phyloP scores from a whole-genome alignment of 2,888 invertebrate genomes.

The Lysandra coridon region DNA sequence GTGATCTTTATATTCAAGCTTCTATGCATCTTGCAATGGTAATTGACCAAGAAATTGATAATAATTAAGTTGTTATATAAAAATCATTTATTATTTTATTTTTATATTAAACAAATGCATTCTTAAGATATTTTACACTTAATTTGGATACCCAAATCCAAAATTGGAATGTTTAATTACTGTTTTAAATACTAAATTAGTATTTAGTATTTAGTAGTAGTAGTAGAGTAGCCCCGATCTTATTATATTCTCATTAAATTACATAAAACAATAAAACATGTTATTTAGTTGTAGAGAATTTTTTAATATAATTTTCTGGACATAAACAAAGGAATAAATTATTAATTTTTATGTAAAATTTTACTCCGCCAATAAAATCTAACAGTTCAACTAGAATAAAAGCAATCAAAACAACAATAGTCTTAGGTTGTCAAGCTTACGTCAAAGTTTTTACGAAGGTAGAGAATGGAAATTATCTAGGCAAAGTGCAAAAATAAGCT shows the following conservation, averaged over 20 bases:
- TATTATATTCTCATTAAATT: not conserved
- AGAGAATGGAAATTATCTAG: no score
- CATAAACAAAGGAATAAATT: no score
- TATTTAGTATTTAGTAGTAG: no score
- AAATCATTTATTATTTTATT: not conserved
- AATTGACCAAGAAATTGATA: not conserved
- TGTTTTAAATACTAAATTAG: not conserved
- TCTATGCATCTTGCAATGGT: slow-evolving; percentile 4
- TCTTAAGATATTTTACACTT: not conserved
- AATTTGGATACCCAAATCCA: not conserved
- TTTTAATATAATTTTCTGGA: no score
- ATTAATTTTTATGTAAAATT: no score
- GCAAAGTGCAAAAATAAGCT: no score
- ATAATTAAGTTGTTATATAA: not conserved
- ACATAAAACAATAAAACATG: not conserved
- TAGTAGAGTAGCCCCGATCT: not conserved
- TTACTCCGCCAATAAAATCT: no score
- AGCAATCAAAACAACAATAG: no score
- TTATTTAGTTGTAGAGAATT: no score
- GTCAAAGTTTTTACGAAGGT: no score
- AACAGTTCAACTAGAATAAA: no score
- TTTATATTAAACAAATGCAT: not conserved
- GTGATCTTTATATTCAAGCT: slow-evolving; percentile 13
- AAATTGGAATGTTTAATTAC: not conserved
- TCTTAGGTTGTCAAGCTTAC: no score